phyloP scores from a whole-genome alignment of 2,888 invertebrate genomes.

The Xestoiulus laeticollis region DNA sequence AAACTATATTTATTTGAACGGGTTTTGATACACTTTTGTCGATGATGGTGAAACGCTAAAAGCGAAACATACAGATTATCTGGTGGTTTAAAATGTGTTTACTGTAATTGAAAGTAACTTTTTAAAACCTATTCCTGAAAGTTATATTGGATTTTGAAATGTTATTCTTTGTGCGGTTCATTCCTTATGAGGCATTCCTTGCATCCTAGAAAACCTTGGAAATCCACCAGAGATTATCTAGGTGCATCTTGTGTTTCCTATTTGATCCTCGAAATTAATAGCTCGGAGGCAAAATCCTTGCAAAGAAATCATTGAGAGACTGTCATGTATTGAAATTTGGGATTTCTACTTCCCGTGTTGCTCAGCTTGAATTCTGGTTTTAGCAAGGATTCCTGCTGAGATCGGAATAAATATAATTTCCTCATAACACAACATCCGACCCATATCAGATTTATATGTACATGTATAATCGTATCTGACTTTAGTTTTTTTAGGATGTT shows the following conservation, averaged over 20 bases:
- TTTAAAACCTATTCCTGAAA: too few relatives aligned
- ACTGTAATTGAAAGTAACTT: too few relatives aligned
- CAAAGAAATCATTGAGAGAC: not conserved
- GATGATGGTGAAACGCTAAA: not conserved
- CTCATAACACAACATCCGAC: not conserved
- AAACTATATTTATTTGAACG: not conserved
- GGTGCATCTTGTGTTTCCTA: not conserved
- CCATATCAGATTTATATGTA: not conserved
- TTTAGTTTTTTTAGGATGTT: not conserved
- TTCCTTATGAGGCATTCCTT: not conserved
- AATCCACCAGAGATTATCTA: not conserved
- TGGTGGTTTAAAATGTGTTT: too few relatives aligned
- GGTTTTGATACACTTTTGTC: not conserved
- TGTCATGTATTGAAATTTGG: not conserved
- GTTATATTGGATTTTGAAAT: too few relatives aligned
- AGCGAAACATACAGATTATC: too few relatives aligned
- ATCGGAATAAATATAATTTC: not conserved
- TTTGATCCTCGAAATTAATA: not conserved
- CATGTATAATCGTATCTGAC: not conserved
- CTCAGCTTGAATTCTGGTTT: conserved; percentile 1
- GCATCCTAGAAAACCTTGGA: not conserved
- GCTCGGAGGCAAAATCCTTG: not conserved
- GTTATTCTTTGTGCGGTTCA: too few relatives aligned
- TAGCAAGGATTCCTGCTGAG: not conserved
- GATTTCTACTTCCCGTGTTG: not conserved